Evolutionary conservation across 2,113 vertebrate species (phyloP).

Genomic region (Menura novaehollandiae): DNA sequence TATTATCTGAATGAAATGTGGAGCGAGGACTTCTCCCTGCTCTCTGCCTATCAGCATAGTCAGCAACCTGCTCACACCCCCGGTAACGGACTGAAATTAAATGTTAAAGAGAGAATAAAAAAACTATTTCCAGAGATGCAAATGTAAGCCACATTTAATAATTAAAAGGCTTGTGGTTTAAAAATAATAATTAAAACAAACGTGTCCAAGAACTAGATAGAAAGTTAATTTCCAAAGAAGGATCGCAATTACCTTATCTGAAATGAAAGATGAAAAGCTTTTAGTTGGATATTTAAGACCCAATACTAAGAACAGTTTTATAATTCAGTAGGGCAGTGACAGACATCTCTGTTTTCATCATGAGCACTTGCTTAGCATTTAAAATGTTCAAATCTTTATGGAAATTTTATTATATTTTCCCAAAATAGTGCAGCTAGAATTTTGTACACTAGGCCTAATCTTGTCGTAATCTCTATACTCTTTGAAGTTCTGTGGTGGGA

Average conservation of each 20-base stretch:
- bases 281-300: neutral
- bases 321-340: neutral
- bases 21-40: neutral
- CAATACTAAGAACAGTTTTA: neutral
- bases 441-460: neutral
- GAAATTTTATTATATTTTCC: neutral
- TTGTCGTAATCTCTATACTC: neutral
- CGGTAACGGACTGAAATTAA: neutral
- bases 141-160: neutral
- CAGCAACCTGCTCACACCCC: neutral
- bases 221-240: neutral
- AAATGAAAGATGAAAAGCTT: neutral
- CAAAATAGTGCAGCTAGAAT: neutral
- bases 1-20: slow-evolving; percentile 65
- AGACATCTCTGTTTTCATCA: neutral
- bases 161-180: neutral
- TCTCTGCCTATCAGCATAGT: slow-evolving; percentile 18
- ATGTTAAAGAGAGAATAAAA: neutral
- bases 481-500: neutral
- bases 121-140: neutral
- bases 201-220: neutral
- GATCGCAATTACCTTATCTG: neutral
- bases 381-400: slow-evolving; percentile 9
- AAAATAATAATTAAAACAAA: neutral
- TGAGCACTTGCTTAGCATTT: neutral